Base-by-base conservation (phyloP, 2,797 vertebrate species). In the Falco peregrinus region DNA sequence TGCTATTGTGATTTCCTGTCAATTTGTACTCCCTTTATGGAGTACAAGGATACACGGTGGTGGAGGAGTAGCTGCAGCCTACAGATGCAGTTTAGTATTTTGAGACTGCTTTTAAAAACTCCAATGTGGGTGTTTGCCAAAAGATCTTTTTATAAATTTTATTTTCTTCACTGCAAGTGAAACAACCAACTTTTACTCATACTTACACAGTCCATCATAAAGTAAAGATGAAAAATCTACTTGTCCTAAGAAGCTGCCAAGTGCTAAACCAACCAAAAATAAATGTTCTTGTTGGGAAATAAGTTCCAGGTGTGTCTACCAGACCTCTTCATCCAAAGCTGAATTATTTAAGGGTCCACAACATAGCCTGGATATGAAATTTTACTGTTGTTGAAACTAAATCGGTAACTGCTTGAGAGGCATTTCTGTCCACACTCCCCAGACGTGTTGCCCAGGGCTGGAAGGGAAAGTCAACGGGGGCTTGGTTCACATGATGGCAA, bases 61-160 rank as follows among this genome's bases (percentile, higher is more conserved):
- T 69, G 82, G 69, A 88, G 80, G 77, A 93, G 87, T 10, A 90
- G 88, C 85, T 93, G 80, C 93, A 95, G 63, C 95, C 91, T 43
- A 82, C 67, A 90, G 87, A 93, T 69, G 65, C 80, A 90, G 74
- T 87, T 95, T 39, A 79, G 59, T 68, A 88, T 87, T 85, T 92
- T 59, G 76, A 95, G 73, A 59, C 69, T 81, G 89, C 94, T 93
- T 94, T 95, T 94, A 82, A 96, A 92, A 95, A 59, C 63, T 81
- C 67, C 29, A 54, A 18, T 14, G 90, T 95, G 93, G 90, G 93
- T 87, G 94, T 96, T 90, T 88, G 85, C 69, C 71, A 90, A 94
- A 80, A 39, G 48, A 93, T 79, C 13, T 54, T 63, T 63, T 63
- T 59, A 74, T 25, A 13, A 25, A 19, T 50, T 50, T 78, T 71